A percentile compares a stretch with the other conserved stretches of the same genome.
phyloP scores from a whole-genome alignment of 2,797 vertebrate species.

The Botia kubotai region DNA sequence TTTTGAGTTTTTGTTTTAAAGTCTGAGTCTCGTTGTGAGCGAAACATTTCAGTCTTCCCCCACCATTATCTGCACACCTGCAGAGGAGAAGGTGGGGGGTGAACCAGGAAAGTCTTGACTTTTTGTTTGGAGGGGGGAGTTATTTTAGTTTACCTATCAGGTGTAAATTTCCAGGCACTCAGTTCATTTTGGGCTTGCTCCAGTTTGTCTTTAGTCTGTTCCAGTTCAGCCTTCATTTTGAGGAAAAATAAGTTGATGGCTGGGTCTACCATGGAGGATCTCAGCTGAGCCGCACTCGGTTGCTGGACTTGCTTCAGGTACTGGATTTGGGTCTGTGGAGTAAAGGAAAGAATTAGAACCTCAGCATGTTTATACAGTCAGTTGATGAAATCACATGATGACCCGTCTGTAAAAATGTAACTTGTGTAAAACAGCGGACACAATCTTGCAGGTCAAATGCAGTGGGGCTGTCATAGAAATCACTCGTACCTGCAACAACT shows the following conservation, averaged over 20 bases:
- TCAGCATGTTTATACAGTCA: background rate
- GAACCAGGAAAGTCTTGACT: conserved; percentile 98
- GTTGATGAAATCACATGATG: background rate
- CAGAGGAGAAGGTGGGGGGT: conserved; percentile 88
- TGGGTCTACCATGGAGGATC: conserved; percentile 98
- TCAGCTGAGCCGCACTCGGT: conserved; percentile 96
- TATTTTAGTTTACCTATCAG: conserved; percentile 99
- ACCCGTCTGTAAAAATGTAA: no score
- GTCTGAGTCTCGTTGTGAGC: conserved; percentile 99
- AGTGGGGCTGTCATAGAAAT: background rate
- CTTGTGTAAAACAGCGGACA: background rate
- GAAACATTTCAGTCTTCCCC: conserved; percentile 95
- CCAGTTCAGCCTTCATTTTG: conserved; percentile 99
- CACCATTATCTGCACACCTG: conserved; percentile 93
- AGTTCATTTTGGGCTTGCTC: conserved; percentile 99
- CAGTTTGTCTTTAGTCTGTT: conserved; percentile 99
- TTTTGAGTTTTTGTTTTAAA: conserved; percentile 90
- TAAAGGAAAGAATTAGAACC: conserved; percentile 70
- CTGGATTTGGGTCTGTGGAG: conserved; percentile 97
- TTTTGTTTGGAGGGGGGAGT: conserved; percentile 77
- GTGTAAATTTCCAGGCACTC: conserved; percentile 99
- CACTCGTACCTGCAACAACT: background rate
- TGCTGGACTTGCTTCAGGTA: conserved; percentile 99
- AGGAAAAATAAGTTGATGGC: conserved; percentile 99
- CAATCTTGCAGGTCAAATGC: background rate